A percentile compares a stretch with the other conserved stretches of the same genome.
These are phyloP conservation scores for Nesoenas mayeri DNA, from an alignment of 2,113 vertebrate species.

Conservation along the genomic window DNA sequence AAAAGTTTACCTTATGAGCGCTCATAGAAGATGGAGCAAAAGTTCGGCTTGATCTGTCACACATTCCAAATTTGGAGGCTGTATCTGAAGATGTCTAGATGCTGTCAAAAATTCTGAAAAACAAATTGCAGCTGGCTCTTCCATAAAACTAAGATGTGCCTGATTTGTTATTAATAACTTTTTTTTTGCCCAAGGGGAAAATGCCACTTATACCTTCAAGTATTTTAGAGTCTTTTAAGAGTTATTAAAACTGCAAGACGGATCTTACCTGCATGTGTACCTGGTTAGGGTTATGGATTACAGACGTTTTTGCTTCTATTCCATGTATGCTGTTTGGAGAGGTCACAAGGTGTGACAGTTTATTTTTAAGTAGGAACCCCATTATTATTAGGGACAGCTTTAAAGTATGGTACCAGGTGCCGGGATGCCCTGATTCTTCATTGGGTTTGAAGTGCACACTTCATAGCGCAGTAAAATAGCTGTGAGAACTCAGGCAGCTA, in stretches of 20 bases:
- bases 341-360: neutral
- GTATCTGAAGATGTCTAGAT: neutral
- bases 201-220: neutral
- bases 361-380: neutral
- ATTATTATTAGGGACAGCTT: neutral
- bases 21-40: neutral
- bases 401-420: neutral
- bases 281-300: neutral
- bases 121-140: neutral
- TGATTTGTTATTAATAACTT: neutral
- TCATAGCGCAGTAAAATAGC: neutral
- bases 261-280: neutral
- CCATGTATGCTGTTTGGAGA: fast-evolving
- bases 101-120: neutral
- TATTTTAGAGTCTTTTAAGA: neutral
- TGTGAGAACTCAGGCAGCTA: neutral
- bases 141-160: neutral
- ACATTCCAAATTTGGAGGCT: neutral
- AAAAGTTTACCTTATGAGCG: neutral
- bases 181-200: neutral
- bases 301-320: neutral
- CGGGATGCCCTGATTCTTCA: neutral
- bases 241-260: neutral
- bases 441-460: neutral
- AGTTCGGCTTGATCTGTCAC: neutral